Conservation (phyloP, 2,888 invertebrate genomes). For the Nemotelus nigrinus region DNA sequence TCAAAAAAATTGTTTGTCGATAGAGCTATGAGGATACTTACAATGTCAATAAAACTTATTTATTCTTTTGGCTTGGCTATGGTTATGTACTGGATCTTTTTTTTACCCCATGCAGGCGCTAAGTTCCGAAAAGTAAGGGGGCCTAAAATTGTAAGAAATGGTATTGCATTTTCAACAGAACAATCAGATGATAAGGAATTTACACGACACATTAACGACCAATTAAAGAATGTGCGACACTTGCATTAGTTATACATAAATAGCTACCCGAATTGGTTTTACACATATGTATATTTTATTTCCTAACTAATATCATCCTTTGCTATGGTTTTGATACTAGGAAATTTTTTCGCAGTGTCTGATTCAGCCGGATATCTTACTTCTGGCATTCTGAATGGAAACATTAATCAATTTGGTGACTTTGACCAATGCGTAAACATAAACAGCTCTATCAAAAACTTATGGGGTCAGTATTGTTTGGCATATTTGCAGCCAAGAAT, state of each 20-base stretch:
- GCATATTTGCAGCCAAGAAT: constrained; percentile 71
- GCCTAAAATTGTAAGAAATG: too few species aligned
- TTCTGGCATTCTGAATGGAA: constrained; percentile 73
- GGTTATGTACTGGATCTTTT: too few species aligned
- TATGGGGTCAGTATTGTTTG: constrained; percentile 72
- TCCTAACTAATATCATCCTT: neutral
- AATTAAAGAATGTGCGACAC: neutral
- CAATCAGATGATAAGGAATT: too few species aligned
- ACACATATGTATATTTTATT: neutral
- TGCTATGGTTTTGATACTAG: neutral
- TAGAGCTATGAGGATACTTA: too few species aligned
- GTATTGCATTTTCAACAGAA: too few species aligned
- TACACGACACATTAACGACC: neutral
- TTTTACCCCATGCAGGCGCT: too few species aligned
- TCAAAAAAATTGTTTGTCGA: too few species aligned
- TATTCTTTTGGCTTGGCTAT: too few species aligned
- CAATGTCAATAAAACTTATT: too few species aligned
- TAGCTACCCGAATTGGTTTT: neutral
- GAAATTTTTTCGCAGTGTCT: constrained; percentile 67
- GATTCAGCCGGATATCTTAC: constrained; percentile 74
- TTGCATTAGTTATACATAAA: neutral
- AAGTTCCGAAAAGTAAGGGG: too few species aligned
- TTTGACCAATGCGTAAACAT: constrained; percentile 64
- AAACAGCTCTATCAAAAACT: neutral
- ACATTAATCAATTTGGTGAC: constrained; percentile 73